These are phyloP conservation scores for Torymus tubicola DNA, from an alignment of 2,888 invertebrate genomes.

Conservation along the genomic window DNA sequence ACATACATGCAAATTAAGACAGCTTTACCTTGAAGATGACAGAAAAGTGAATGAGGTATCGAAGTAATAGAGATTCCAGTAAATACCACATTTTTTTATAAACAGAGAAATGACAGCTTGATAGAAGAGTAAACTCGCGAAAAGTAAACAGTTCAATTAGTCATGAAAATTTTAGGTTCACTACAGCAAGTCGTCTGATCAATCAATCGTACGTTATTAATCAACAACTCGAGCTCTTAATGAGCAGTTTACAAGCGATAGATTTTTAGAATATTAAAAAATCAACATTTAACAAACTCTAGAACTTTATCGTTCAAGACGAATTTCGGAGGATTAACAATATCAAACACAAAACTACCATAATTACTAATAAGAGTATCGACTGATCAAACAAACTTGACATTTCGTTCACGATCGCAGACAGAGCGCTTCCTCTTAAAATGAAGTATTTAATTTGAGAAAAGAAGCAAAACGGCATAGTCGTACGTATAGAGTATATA, in stretches of 20 bases:
- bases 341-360: background rate
- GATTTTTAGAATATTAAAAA: background rate
- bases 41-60: slow-evolving; percentile 42
- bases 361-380: slow-evolving; percentile 41
- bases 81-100: slow-evolving; percentile 35
- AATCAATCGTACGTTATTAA: slow-evolving; percentile 30
- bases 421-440: background rate
- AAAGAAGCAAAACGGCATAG: background rate
- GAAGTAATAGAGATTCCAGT: slow-evolving; percentile 37
- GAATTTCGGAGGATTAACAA: slow-evolving; percentile 13
- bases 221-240: slow-evolving; percentile 31
- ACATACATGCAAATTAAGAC: slow-evolving; percentile 41
- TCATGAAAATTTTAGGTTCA: slow-evolving; percentile 4
- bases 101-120: slow-evolving; percentile 37
- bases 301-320: background rate
- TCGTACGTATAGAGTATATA: too few species aligned
- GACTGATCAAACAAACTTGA: slow-evolving; percentile 39
- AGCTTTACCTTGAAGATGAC: slow-evolving; percentile 47
- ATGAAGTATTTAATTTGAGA: background rate
- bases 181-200: slow-evolving; percentile 20
- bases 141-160: slow-evolving; percentile 37
- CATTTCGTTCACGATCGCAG: slow-evolving; percentile 16
- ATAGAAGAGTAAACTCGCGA: slow-evolving; percentile 29
- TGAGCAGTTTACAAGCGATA: background rate
- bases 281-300: background rate